Base-by-base conservation (phyloP, 1,140 invertebrate genomes). In the Ceratina japonica region DNA sequence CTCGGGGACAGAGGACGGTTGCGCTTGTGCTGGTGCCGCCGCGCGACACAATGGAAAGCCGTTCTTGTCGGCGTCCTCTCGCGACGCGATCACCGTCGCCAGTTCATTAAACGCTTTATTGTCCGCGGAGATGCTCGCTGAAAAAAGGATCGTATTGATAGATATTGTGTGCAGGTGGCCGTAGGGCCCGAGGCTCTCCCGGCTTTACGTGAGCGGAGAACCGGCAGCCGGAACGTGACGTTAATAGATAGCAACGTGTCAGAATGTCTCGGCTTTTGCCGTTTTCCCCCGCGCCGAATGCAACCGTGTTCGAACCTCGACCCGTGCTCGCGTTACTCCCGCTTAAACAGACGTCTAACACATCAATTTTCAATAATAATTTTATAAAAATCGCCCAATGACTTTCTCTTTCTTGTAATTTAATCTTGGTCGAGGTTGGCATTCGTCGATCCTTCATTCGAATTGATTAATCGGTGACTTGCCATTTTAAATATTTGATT, bases 41-140 rank as follows among this genome's bases (percentile, higher is more conserved):
- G 37, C 5, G 37, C 37, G 37, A 8, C 51, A 80, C 72, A 80
- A 80, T 56, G 37, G 20, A 54, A 56, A 18, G 54, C 54, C n/a
- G 54, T 44, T 44, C 37, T 44, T 44, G 37, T 44, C 37, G 22
- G n/a, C 15, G 61, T 71, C 59, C 63, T 77, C 52, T 66, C 52
- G 54, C 69, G 15, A 24, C 51, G 16, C 27, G 71, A 80, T 79
- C 51, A 44, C 24, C 76, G 49, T 44, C 18, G 51, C 20, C 59
- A 56, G 66, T 82, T 82, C 78, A 71, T 82, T 82, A 80, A 82
- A 80, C 78, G 81, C 24, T 80, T 80, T 73, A 75, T 82, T 82
- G 81, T 82, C 62, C 58, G 44, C 18, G 12, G 49, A 52, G 20
- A 81, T 72, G 75, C 49, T 63, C 51, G 24, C 37, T 44, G 37